Evolutionary conservation across 2,888 invertebrate genomes (phyloP), one percentile per base, ranked within the genome.

Genomic region (Thera britannica): DNA sequence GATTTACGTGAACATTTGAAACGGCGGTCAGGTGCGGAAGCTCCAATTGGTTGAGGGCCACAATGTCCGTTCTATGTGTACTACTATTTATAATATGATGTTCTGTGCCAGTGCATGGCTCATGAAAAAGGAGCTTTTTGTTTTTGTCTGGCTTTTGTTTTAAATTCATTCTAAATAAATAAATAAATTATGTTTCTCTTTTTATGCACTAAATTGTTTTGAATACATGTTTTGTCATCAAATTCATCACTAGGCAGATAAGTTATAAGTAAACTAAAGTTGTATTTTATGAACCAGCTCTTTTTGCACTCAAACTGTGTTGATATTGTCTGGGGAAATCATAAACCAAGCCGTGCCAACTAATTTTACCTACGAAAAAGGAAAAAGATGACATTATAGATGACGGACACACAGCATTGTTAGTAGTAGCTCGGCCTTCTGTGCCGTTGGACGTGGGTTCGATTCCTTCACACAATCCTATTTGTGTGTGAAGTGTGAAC

Each of bases 301-400:
- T 58, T 46, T 63, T 9, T 3, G 7, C 52, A 7, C 49, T 4
- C 49, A 51, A 44, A 6, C 70, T 70, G 49, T 62, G 66, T 48
- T n/a, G 51, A 58, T 67, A 64, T 46, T 66, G 69, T 62, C 75
- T 67, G 49, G 75, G 75, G 74, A 75, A 75, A 75, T 75, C 74
- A 75, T 67, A 72, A 68, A 65, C 72, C 67, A 64, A 70, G 72
- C 74, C 66, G 63, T 60, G 61, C 59, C 70, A 72, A 69, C 72
- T 74, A 75, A 75, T 74, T 74, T 73, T 66, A 68, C 65, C 68
- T 67, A 67, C 60, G 70, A 72, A 70, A 52, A 62, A 55, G 60
- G 55, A 63, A 64, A 52, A 70, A 64, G 5, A 64, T 65, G 58
- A 51, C 66, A 68, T 68, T 62, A 64, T 2, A 46, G 44, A 46